Evolutionary conservation across 2,113 vertebrate species (phyloP).

Genomic region (Salminus brasiliensis): DNA sequence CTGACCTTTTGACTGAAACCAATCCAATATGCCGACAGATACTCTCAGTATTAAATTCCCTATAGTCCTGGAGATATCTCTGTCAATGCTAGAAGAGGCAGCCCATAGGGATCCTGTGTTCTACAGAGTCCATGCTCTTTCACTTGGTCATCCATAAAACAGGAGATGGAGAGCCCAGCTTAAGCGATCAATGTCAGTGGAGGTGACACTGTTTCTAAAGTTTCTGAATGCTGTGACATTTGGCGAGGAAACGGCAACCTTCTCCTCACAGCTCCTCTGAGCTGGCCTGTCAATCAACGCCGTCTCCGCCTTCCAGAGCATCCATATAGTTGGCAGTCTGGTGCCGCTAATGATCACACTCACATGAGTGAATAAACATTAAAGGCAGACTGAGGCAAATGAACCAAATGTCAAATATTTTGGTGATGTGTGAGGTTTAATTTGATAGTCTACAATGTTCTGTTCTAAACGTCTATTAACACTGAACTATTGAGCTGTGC

Average conservation of each 20-base stretch:
- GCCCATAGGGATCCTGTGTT: constrained; percentile 40
- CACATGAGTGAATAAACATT: neutral
- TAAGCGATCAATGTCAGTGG: constrained; percentile 46
- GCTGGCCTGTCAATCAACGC: constrained; percentile 22
- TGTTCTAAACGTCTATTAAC: neutral
- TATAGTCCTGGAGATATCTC: constrained; percentile 6
- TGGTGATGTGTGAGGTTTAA: neutral
- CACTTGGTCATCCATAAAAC: constrained; percentile 56
- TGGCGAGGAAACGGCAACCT: constrained; percentile 42
- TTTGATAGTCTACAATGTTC: neutral
- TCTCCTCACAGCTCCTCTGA: constrained; percentile 19
- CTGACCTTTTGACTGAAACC: constrained; percentile 22
- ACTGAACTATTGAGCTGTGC: neutral
- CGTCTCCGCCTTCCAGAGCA: neutral
- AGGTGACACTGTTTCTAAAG: constrained; percentile 52
- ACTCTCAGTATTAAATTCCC: constrained; percentile 27
- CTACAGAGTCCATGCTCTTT: constrained; percentile 34
- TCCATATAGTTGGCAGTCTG: neutral
- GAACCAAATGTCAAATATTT: neutral
- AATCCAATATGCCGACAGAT: constrained; percentile 4
- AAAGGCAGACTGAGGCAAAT: neutral
- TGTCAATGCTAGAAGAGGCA: constrained; percentile 19
- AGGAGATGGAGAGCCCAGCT: constrained; percentile 39
- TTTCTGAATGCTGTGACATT: constrained; percentile 50
- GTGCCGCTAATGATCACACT: neutral